These are phyloP conservation scores for Cephus spinipes DNA, from an alignment of 2,888 invertebrate genomes.

Conservation along the genomic window DNA sequence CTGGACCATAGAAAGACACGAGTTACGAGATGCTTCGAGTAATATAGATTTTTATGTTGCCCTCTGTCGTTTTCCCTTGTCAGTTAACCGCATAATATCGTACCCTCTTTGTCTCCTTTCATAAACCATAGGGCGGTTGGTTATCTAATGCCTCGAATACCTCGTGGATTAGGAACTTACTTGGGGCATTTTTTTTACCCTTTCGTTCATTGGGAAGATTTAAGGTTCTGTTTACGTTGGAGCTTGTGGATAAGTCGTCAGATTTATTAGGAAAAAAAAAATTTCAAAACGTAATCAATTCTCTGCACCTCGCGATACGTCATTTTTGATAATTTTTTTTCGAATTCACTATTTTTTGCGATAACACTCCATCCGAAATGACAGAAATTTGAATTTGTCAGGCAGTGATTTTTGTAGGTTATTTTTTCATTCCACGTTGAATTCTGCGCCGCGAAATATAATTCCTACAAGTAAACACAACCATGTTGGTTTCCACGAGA, in stretches of 20 bases:
- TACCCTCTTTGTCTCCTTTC: neutral
- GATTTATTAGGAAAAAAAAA: neutral
- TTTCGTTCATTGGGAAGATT: neutral
- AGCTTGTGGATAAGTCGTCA: neutral
- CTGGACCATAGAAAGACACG: neutral
- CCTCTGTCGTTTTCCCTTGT: neutral
- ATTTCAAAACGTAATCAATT: neutral
- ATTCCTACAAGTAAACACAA: neutral
- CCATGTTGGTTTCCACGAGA: neutral
- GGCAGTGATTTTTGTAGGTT: neutral
- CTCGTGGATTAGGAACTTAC: neutral
- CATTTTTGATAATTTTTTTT: neutral
- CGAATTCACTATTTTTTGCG: neutral
- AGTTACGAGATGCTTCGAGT: neutral
- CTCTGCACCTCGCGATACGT: neutral
- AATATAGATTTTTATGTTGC: neutral
- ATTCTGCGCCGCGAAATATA: neutral
- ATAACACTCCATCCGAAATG: neutral
- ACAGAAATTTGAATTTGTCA: neutral
- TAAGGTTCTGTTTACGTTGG: neutral
- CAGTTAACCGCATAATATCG: neutral
- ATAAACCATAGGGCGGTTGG: neutral
- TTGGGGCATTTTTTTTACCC: neutral
- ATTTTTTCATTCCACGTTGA: neutral
- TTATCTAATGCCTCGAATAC: neutral